A percentile compares a stretch with the other conserved stretches of the same genome.
These are phyloP conservation scores for Athetis lepigone DNA, from an alignment of 2,888 invertebrate genomes.

Conservation along the genomic window DNA sequence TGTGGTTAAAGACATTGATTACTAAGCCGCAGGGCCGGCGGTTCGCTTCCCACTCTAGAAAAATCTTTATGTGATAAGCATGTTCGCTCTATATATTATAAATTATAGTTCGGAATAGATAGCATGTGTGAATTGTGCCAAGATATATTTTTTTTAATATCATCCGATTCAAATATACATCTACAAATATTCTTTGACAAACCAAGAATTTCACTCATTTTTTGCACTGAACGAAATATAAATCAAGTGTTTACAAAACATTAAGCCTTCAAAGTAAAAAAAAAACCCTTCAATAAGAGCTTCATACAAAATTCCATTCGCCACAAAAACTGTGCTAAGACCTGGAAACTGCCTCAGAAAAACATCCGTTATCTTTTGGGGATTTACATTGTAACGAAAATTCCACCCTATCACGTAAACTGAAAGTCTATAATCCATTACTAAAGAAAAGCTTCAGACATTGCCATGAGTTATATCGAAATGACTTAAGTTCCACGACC, in stretches of 20 bases:
- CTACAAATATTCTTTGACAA: neutral
- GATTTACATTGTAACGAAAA: neutral
- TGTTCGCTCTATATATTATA: no score
- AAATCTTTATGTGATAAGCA: no score
- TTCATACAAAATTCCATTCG: conserved; percentile 63
- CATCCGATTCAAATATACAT: no score
- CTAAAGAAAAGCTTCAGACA: conserved; percentile 12
- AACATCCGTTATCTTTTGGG: conserved; percentile 34
- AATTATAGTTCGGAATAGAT: no score
- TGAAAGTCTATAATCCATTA: conserved; percentile 1
- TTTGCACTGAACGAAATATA: conserved; percentile 17
- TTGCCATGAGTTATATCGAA: conserved; percentile 38
- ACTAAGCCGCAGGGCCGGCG: no score
- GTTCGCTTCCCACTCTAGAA: no score
- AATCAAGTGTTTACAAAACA: conserved; percentile 37
- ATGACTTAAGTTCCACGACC: conserved; percentile 12
- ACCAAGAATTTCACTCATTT: neutral
- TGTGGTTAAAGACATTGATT: neutral
- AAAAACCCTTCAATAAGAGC: conserved; percentile 42
- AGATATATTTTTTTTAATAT: no score
- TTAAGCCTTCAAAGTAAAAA: conserved; percentile 56
- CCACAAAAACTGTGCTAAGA: conserved; percentile 51
- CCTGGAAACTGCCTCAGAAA: conserved; percentile 30
- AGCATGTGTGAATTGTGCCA: no score
- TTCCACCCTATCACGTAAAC: neutral